phyloP scores from a whole-genome alignment of 2,113 vertebrate genomes.

The Trematomus loennbergii region DNA sequence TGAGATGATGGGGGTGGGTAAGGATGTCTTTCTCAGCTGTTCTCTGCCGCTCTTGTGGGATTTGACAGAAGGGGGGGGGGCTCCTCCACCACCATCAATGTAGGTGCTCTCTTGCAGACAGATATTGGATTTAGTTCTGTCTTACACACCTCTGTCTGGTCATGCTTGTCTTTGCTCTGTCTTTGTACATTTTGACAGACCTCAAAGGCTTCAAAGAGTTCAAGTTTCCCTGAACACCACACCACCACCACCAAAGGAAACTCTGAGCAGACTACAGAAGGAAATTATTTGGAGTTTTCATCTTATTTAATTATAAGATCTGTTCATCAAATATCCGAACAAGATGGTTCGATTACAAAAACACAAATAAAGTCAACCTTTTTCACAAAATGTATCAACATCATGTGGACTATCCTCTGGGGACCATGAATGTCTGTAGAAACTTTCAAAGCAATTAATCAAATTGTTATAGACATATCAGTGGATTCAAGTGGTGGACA shows the following conservation, averaged over 20 bases:
- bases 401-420: not conserved
- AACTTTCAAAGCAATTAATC: not conserved
- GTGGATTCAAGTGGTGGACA: not conserved
- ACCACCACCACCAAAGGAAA: not conserved
- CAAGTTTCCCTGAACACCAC: not conserved
- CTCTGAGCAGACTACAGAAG: not conserved
- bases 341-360: not conserved
- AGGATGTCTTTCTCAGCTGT: slow-evolving; percentile 22
- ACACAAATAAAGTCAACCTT: not conserved
- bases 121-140: slow-evolving; percentile 27
- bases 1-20: slow-evolving; percentile 1
- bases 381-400: not conserved
- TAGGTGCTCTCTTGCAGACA: slow-evolving; percentile 20
- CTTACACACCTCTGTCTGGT: slow-evolving; percentile 18
- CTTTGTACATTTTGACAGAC: slow-evolving; percentile 31
- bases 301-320: not conserved
- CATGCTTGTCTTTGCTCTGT: slow-evolving; percentile 26
- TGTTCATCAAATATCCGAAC: not conserved
- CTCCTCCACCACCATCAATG: slow-evolving; percentile 23
- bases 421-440: not conserved
- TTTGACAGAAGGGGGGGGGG: not conserved
- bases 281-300: not conserved
- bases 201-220: slow-evolving; percentile 25
- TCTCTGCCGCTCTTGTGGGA: slow-evolving; percentile 22
- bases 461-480: not conserved